These are phyloP conservation scores for Drosophila testacea DNA, from an alignment of 2,888 invertebrate species.

Conservation along the genomic window DNA sequence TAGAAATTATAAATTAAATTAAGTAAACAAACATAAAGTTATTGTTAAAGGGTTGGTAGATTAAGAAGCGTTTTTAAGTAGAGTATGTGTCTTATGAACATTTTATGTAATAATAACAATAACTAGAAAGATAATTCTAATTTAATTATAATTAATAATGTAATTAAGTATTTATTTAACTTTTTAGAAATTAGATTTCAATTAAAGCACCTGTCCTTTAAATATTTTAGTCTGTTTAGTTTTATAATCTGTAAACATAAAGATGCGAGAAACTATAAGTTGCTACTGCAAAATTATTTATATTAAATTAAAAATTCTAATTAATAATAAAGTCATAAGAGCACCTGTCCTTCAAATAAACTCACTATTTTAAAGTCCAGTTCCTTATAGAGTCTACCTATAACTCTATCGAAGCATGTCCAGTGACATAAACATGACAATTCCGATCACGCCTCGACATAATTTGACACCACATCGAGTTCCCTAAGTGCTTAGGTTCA, in stretches of 20 bases:
- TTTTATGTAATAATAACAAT: background rate
- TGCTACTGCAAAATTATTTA: too few species aligned
- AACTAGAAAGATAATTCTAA: background rate
- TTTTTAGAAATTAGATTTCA: too few species aligned
- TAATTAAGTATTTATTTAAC: too few species aligned
- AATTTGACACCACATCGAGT: slow-evolving; percentile 69
- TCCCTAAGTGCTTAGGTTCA: slow-evolving; percentile 20
- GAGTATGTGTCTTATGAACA: background rate
- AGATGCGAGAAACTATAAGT: too few species aligned
- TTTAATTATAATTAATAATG: too few species aligned
- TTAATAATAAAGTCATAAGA: too few species aligned
- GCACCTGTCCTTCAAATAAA: too few species aligned
- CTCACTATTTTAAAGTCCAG: too few species aligned
- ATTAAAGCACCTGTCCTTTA: too few species aligned
- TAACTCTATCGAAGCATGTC: slow-evolving; percentile 45
- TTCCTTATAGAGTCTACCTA: background rate
- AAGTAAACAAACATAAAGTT: background rate
- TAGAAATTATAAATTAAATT: background rate
- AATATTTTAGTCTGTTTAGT: too few species aligned
- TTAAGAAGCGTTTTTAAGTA: background rate
- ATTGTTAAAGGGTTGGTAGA: background rate
- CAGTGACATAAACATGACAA: slow-evolving; percentile 72
- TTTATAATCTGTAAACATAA: too few species aligned
- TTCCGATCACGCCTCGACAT: slow-evolving; percentile 61
- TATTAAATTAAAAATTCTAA: too few species aligned